Percentiles rank a stretch among this genome's conserved stretches.
Evolutionary conservation across 2,113 vertebrate genomes (phyloP).

Genomic region (Scartelaos histophorus): DNA sequence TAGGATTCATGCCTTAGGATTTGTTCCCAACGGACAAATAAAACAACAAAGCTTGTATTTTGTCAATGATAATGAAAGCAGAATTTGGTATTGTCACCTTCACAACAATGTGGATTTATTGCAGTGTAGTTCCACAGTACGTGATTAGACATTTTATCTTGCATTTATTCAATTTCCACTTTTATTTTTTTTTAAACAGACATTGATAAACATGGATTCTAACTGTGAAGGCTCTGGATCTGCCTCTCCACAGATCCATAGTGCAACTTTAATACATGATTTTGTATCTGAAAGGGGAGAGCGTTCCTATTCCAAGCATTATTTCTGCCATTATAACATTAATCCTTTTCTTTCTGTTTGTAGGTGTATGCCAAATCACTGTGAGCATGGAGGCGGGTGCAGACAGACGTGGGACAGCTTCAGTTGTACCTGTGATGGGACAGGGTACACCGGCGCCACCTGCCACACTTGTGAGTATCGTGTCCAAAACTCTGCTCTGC

Average conservation of each 20-base stretch:
- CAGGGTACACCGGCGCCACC: slow-evolving; percentile 91
- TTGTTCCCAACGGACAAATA: slow-evolving; percentile 22
- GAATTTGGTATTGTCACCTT: neutral
- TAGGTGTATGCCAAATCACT: slow-evolving; percentile 97
- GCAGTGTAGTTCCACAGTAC: no score
- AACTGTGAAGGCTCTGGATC: no score
- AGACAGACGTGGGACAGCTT: slow-evolving; percentile 96
- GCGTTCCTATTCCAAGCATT: no score
- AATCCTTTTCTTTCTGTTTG: neutral
- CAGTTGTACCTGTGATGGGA: slow-evolving; percentile 91
- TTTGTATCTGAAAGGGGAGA: no score
- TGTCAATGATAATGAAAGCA: slow-evolving; percentile 1
- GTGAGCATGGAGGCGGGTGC: slow-evolving; percentile 92
- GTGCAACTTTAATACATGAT: no score
- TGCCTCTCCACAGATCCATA: no score
- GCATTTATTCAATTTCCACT: no score
- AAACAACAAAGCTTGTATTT: slow-evolving; percentile 29
- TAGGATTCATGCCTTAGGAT: neutral
- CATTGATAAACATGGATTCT: no score
- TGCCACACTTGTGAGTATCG: slow-evolving; percentile 91
- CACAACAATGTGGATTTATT: no score
- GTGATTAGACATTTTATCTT: no score
- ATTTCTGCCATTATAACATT: no score
- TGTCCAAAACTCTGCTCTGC: neutral
- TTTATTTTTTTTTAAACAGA: no score